Base-by-base conservation (phyloP, 1,140 invertebrate genomes). In the Diabrotica virgifera region DNA sequence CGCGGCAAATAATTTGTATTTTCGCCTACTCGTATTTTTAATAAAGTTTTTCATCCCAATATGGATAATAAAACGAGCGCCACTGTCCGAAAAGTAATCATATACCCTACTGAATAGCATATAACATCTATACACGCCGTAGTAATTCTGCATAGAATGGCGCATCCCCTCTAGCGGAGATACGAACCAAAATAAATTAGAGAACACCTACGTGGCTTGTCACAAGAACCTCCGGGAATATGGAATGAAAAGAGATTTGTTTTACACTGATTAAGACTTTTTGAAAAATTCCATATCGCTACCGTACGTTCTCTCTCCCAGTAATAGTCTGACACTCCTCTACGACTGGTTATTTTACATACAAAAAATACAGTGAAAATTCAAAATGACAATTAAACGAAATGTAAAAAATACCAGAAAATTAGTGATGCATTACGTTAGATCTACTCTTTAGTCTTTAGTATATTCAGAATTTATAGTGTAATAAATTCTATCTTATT, bases 181-280 rank as follows among this genome's bases (percentile, higher is more conserved):
- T 46, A 46, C 40, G 40, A 46, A 46, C 40, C n/a, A 46, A 46
- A 10, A 46, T 46, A 46, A 46, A 46, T 46, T 46, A 46, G 40
- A 46, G 40, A 46, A 46, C 40, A 46, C 40, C 40, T 46, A 46
- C 40, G 40, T 46, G 40, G 40, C n/a, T 46, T 46, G 40, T 46
- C 40, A 46, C 40, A 46, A 46, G 40, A 46, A 46, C 40, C 40
- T 46, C 40, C 4, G 40, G 40, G 40, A 46, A 46, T 46, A 46
- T 46, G 40, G 40, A 46, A 46, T 46, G 40, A n/a, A 46, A 46
- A 46, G 40, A 46, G 40, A 46, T 46, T 46, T 46, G 40, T 46
- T 46, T 46, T 46, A 46, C 40, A 46, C 8, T 46, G 40, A 46
- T 46, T 46, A 46, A 46, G 40, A 46, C 40, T 46, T 46, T 46